A percentile compares a stretch with the other conserved stretches of the same genome.
These are phyloP conservation scores for Pantherophis vulpinus DNA, from an alignment of 2,797 vertebrate species.

Conservation along the genomic window DNA sequence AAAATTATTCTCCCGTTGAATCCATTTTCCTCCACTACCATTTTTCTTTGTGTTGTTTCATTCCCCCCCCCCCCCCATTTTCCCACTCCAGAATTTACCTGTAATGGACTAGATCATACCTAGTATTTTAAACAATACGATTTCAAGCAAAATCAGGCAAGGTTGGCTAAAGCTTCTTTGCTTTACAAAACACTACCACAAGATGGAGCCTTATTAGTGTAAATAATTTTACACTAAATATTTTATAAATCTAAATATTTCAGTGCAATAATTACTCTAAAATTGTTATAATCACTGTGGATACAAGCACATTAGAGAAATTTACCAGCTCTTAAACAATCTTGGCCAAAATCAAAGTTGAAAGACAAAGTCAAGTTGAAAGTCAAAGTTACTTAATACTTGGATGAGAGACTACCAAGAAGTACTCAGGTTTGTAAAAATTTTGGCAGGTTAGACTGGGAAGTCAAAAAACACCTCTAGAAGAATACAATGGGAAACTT, in stretches of 20 bases:
- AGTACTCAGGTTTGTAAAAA: not conserved
- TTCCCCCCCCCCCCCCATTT: not conserved
- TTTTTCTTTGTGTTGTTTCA: not conserved
- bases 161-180: not conserved
- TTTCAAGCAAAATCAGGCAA: not conserved
- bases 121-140: not conserved
- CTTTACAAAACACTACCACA: constrained; percentile 11
- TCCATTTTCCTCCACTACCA: not conserved
- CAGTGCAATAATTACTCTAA: not conserved
- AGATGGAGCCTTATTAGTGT: not conserved
- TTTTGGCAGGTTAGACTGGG: not conserved
- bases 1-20: not conserved
- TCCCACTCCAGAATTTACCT: not conserved
- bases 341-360: not conserved
- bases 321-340: not conserved
- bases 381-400: not conserved
- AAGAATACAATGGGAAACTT: not conserved
- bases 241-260: not conserved
- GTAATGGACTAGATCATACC: not conserved
- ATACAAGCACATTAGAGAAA: not conserved
- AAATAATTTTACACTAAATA: not conserved
- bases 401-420: not conserved
- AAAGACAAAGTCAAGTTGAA: not conserved
- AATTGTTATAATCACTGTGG: not conserved
- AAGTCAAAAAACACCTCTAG: not conserved